phyloP scores from a whole-genome alignment of 2,888 invertebrate species.

The Crematogaster levior region DNA sequence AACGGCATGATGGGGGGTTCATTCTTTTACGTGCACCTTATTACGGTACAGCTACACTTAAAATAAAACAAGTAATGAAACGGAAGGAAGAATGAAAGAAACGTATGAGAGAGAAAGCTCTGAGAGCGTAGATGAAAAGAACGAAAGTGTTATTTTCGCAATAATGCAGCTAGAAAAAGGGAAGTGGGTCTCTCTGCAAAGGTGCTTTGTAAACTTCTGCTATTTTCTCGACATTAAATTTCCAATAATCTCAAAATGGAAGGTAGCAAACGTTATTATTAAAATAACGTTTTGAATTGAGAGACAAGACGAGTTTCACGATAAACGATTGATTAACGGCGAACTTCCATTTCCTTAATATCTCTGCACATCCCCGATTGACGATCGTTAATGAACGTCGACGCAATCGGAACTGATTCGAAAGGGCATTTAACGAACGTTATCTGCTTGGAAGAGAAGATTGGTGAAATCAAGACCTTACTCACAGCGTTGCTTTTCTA shows the following conservation, averaged over 20 bases:
- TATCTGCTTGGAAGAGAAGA: slow-evolving; percentile 11
- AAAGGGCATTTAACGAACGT: slow-evolving; percentile 21
- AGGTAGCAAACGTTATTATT: not conserved
- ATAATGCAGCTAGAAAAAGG: not conserved
- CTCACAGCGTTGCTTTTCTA: slow-evolving; percentile 14
- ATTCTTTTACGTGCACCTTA: slow-evolving; percentile 29
- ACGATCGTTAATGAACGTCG: slow-evolving; percentile 16
- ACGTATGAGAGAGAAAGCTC: not conserved
- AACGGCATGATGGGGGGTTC: not conserved
- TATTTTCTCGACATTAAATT: not conserved
- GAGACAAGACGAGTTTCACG: not conserved
- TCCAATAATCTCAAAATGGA: not conserved
- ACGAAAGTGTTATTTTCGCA: slow-evolving; percentile 26
- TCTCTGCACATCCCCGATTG: not conserved
- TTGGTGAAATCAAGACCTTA: slow-evolving; percentile 30
- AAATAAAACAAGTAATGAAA: slow-evolving; percentile 17
- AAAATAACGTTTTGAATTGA: slow-evolving; percentile 5
- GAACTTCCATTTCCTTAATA: not conserved
- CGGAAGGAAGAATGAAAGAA: slow-evolving; percentile 11
- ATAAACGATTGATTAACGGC: slow-evolving; percentile 3
- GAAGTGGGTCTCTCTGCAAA: not conserved
- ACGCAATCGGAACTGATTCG: slow-evolving; percentile 3
- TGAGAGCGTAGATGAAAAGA: not conserved
- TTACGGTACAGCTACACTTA: not conserved
- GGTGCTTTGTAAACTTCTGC: not conserved